Conservation (phyloP, 1,140 invertebrate species). For the Zaprionus ornatus region DNA sequence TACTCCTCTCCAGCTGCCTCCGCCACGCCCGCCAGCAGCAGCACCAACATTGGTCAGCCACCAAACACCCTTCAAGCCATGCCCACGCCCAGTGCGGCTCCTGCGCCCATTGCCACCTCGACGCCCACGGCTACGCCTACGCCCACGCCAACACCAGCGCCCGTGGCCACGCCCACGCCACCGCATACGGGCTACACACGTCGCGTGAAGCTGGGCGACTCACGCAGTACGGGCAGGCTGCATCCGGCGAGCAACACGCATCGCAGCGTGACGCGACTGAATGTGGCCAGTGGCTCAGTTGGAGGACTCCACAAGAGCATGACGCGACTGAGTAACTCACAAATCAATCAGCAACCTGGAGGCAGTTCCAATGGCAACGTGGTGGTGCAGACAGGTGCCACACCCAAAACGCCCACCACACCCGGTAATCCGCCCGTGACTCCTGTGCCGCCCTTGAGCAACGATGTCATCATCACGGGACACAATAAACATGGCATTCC, state of each 20-base stretch:
- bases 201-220: constrained; percentile 87
- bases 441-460: constrained; percentile 79
- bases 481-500: constrained; percentile 85
- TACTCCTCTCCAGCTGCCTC: constrained; percentile 10
- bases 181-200: constrained; percentile 86
- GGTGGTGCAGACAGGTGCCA: constrained; percentile 67
- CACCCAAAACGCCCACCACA: constrained; percentile 63
- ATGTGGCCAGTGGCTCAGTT: constrained; percentile 89
- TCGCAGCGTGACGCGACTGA: constrained; percentile 89
- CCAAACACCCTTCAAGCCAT: constrained; percentile 1
- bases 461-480: constrained; percentile 84
- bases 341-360: constrained; percentile 85
- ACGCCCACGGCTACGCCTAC: constrained; percentile 52
- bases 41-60: constrained; percentile 33
- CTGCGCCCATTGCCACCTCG: constrained; percentile 17
- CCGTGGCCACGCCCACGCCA: constrained; percentile 52
- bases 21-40: constrained; percentile 41
- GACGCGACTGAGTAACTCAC: constrained; percentile 90
- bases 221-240: constrained; percentile 87
- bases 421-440: constrained; percentile 74
- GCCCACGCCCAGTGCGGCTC: constrained; percentile 13
- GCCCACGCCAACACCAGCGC: constrained; percentile 34
- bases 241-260: constrained; percentile 88
- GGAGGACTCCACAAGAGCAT: constrained; percentile 92
- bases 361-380: constrained; percentile 79